A percentile compares a stretch with the other conserved stretches of the same genome.
Conservation (phyloP, 2,888 invertebrate species). For the Thelaira solivaga region DNA sequence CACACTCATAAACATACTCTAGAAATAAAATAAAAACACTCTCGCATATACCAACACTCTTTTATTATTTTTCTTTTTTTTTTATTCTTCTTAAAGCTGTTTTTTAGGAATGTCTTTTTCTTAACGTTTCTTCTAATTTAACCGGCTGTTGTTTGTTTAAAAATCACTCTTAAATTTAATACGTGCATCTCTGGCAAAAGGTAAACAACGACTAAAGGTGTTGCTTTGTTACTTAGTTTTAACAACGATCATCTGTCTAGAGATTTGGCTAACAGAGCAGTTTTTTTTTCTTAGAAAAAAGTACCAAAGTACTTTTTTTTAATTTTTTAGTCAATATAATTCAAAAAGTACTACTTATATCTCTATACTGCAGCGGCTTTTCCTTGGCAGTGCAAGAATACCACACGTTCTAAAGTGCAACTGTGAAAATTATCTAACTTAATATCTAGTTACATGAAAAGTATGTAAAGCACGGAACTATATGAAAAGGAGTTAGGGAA, state of each 20-base stretch:
- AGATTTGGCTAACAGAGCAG: neutral
- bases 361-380: too few species aligned
- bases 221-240: neutral
- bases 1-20: neutral
- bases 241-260: neutral
- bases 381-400: too few species aligned
- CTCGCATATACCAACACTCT: conserved; percentile 2
- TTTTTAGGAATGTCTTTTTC: conserved; percentile 48
- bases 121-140: conserved; percentile 29
- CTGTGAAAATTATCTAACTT: too few species aligned
- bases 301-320: neutral
- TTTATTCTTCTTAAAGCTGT: conserved; percentile 18
- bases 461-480: too few species aligned
- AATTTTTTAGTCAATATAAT: too few species aligned
- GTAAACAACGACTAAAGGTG: conserved; percentile 53
- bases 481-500: too few species aligned
- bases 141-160: conserved; percentile 39
- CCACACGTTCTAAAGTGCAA: too few species aligned
- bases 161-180: neutral
- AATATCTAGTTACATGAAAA: too few species aligned
- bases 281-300: too few species aligned
- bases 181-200: conserved; percentile 53
- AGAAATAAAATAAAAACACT: neutral
- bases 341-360: too few species aligned
- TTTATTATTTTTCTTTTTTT: neutral